Evolutionary conservation across 23 tunicate genomes (phyloP).

Genomic region (Diplosoma virens): DNA sequence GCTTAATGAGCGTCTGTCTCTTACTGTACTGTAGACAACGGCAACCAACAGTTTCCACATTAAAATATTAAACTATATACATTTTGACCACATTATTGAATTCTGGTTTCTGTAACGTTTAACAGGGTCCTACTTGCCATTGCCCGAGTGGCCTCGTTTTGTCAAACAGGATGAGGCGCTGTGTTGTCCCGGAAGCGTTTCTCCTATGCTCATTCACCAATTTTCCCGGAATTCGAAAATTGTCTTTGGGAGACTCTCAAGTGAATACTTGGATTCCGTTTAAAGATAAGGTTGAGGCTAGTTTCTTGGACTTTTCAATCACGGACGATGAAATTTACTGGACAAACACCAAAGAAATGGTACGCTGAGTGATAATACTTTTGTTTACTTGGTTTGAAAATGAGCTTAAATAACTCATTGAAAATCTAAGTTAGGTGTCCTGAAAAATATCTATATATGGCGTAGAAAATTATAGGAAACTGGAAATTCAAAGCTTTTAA

Average conservation of each 20-base stretch:
- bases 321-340: conserved; percentile 65
- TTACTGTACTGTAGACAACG: too few relatives aligned
- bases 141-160: conserved; percentile 83
- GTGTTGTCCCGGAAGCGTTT: conserved; percentile 91
- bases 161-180: conserved; percentile 33
- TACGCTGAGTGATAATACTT: background rate
- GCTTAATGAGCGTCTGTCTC: too few relatives aligned
- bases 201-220: conserved; percentile 65
- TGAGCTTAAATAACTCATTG: too few relatives aligned
- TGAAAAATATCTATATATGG: too few relatives aligned
- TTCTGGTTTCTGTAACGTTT: too few relatives aligned
- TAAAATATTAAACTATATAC: too few relatives aligned
- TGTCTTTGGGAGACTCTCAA: conserved; percentile 70
- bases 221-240: conserved; percentile 45
- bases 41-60: too few relatives aligned
- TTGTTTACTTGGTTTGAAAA: background rate
- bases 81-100: too few relatives aligned
- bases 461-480: too few relatives aligned
- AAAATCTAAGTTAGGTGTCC: too few relatives aligned
- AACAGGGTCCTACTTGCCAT: conserved; percentile 61
- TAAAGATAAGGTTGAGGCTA: conserved; percentile 35
- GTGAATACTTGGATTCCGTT: conserved; percentile 45
- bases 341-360: conserved; percentile 81
- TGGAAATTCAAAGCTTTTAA: background rate
- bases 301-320: conserved; percentile 56